phyloP scores from a whole-genome alignment of 1,140 invertebrate species.

The Pteromalus puparum region DNA sequence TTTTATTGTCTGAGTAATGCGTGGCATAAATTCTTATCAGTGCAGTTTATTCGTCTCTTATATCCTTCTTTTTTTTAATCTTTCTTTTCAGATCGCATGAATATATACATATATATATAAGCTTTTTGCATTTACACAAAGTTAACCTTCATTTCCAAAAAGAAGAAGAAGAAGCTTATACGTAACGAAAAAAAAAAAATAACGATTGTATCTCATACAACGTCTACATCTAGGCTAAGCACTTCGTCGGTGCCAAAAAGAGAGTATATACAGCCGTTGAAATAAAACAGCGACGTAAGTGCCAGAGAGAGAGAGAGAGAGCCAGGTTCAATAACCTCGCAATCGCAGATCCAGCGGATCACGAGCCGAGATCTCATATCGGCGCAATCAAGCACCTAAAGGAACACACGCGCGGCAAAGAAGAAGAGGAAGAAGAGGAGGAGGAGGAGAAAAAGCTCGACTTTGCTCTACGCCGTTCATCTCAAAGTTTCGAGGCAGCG shows the following conservation, averaged over 20 bases:
- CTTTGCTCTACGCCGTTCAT: constrained; percentile 11
- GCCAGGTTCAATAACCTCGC: neutral
- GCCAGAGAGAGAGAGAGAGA: too few relatives aligned
- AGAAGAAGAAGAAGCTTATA: too few relatives aligned
- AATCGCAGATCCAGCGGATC: neutral
- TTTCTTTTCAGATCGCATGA: neutral
- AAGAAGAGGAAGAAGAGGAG: neutral
- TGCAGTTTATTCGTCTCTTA: too few relatives aligned
- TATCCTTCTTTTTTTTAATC: neutral
- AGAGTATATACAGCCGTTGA: neutral
- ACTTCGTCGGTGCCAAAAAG: neutral
- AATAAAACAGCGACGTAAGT: neutral
- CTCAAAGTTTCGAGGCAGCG: constrained; percentile 31
- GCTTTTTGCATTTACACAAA: too few relatives aligned
- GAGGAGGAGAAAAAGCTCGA: neutral
- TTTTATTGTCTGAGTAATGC: neutral
- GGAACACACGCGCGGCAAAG: neutral
- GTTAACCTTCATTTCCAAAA: too few relatives aligned
- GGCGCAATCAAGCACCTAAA: neutral
- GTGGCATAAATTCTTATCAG: neutral
- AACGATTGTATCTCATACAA: too few relatives aligned
- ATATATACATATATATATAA: too few relatives aligned
- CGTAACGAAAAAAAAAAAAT: too few relatives aligned
- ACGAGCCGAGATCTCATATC: neutral
- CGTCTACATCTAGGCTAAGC: neutral